Evolutionary conservation across 1,140 invertebrate species (phyloP).

Genomic region (Agrypnia vestita): DNA sequence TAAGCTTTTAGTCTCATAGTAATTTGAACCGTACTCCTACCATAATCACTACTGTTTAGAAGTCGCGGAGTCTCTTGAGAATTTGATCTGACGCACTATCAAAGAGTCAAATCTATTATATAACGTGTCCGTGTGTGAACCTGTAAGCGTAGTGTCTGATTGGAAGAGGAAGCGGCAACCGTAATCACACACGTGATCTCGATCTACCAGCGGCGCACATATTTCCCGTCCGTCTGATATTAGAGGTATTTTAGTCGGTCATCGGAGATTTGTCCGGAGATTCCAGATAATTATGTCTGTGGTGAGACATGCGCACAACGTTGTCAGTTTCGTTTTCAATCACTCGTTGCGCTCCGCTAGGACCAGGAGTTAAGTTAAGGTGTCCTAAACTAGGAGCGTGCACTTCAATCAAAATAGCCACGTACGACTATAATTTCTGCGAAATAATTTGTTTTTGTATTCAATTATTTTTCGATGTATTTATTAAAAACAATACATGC

Average conservation of each 20-base stretch:
- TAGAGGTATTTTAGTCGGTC: conserved; percentile 37
- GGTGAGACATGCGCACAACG: conserved; percentile 45
- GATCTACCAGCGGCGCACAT: background rate
- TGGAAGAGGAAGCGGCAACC: conserved; percentile 7
- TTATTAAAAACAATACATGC: too few species aligned
- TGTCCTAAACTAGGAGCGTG: background rate
- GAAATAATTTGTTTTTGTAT: too few species aligned
- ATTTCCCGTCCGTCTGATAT: conserved; percentile 33
- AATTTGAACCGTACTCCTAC: too few species aligned
- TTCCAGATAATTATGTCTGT: conserved; percentile 59
- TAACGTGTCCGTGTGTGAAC: conserved; percentile 21
- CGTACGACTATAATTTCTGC: too few species aligned
- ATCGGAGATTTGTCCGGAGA: conserved; percentile 50
- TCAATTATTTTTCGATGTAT: too few species aligned
- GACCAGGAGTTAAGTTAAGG: background rate
- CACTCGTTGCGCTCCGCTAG: conserved; percentile 11
- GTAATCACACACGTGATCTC: conserved; percentile 40
- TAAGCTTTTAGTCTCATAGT: too few species aligned
- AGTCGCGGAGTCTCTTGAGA: too few species aligned
- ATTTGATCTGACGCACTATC: background rate
- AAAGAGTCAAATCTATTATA: conserved; percentile 4
- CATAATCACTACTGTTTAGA: too few species aligned
- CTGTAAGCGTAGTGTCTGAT: background rate
- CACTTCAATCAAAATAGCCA: too few species aligned
- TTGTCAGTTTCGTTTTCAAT: conserved; percentile 48